Evolutionary conservation across 2,113 vertebrate genomes (phyloP).

Genomic region (Microtus pennsylvanicus): DNA sequence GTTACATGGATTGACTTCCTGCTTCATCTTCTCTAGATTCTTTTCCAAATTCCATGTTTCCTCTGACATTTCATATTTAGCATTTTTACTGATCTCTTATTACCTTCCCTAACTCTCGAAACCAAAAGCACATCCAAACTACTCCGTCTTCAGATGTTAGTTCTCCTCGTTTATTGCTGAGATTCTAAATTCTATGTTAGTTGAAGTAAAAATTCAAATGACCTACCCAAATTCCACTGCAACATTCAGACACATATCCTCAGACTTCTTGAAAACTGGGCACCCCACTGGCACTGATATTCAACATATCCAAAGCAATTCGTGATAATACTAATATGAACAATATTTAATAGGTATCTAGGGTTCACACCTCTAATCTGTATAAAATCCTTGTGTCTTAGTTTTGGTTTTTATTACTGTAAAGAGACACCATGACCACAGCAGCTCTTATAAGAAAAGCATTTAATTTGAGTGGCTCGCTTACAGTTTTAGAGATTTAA

Average conservation of each 20-base stretch:
- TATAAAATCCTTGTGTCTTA: background rate
- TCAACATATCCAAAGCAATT: background rate
- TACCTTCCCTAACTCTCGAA: background rate
- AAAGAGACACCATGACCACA: background rate
- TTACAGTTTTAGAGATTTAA: background rate
- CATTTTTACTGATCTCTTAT: background rate
- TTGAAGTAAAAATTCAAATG: background rate
- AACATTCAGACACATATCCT: background rate
- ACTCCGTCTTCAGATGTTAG: background rate
- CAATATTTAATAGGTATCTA: slow-evolving; percentile 6
- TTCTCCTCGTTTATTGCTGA: background rate
- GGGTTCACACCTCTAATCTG: background rate
- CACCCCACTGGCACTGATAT: background rate
- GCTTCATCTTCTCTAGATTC: background rate
- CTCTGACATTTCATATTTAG: background rate
- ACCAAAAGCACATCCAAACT: background rate
- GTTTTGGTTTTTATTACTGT: background rate
- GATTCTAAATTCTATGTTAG: background rate
- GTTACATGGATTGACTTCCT: background rate
- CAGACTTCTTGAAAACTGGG: background rate
- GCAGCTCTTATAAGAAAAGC: background rate
- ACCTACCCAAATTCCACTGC: background rate
- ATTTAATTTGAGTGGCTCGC: background rate
- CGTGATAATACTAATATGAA: background rate
- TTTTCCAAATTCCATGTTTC: background rate